Evolutionary conservation across 1,140 invertebrate genomes (phyloP).

Genomic region (Cyclargus thomasi): DNA sequence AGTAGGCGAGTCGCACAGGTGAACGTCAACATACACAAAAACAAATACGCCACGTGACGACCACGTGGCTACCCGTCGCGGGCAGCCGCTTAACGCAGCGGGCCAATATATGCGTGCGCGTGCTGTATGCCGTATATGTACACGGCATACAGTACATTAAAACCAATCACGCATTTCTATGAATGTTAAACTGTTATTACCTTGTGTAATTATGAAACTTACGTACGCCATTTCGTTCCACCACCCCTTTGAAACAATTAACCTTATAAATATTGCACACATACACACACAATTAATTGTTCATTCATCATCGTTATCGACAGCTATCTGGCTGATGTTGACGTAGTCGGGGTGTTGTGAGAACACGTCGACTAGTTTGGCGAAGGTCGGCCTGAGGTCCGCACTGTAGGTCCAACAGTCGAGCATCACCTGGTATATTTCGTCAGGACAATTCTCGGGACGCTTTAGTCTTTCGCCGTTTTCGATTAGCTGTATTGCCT

Average conservation of each 20-base stretch:
- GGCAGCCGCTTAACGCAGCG: too few relatives aligned
- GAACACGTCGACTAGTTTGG: constrained; percentile 85
- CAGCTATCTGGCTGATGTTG: constrained; percentile 65
- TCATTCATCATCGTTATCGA: constrained; percentile 48
- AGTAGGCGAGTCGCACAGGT: too few relatives aligned
- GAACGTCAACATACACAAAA: too few relatives aligned
- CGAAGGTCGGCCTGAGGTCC: constrained; percentile 87
- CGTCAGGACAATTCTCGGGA: constrained; percentile 88
- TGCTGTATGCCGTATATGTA: too few relatives aligned
- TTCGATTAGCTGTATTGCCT: constrained; percentile 89
- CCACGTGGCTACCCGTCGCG: too few relatives aligned
- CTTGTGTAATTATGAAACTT: too few relatives aligned
- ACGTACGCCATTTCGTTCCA: too few relatives aligned
- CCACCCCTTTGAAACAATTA: neutral
- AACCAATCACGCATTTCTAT: too few relatives aligned
- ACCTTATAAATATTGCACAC: neutral
- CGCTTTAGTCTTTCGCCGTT: constrained; percentile 83
- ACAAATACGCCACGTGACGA: too few relatives aligned
- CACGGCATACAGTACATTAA: too few relatives aligned
- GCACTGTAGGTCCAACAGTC: constrained; percentile 92
- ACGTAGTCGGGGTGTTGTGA: constrained; percentile 82
- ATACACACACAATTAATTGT: neutral
- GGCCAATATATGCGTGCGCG: too few relatives aligned
- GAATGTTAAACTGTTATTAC: too few relatives aligned
- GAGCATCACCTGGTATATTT: constrained; percentile 91